Conservation (phyloP, 2,113 vertebrate genomes). For the Rutilus rutilus region DNA sequence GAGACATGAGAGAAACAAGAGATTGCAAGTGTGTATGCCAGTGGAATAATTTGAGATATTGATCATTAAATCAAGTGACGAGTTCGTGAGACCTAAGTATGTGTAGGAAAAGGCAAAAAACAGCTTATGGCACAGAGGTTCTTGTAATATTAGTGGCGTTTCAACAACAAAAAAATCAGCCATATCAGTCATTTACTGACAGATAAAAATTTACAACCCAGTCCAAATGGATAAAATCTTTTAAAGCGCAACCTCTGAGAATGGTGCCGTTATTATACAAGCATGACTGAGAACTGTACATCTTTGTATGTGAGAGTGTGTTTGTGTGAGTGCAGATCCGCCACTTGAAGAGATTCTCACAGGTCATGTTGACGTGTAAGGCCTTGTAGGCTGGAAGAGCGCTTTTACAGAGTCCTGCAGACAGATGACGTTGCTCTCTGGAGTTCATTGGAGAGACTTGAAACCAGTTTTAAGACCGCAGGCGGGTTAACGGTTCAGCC, state of each 20-base stretch:
- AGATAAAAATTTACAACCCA: not conserved
- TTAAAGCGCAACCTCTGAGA: slow-evolving; percentile 21
- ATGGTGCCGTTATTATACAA: not conserved
- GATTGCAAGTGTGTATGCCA: not conserved
- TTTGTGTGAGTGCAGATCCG: slow-evolving; percentile 43
- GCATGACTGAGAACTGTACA: not conserved
- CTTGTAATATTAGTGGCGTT: not conserved
- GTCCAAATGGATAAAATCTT: not conserved
- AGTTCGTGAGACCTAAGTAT: not conserved
- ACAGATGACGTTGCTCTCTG: not conserved
- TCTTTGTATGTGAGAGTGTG: slow-evolving; percentile 22
- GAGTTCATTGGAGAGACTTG: not conserved
- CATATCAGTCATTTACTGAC: not conserved
- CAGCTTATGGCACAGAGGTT: not conserved
- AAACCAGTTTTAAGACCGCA: slow-evolving; percentile 1
- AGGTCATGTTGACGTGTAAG: slow-evolving; percentile 36
- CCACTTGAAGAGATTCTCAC: slow-evolving; percentile 61
- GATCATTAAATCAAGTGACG: not conserved
- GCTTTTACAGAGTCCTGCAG: slow-evolving; percentile 6
- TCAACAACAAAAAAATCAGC: too few species aligned
- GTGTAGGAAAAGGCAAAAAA: not conserved
- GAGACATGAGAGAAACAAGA: not conserved
- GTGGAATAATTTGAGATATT: not conserved
- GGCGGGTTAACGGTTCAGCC: not conserved
- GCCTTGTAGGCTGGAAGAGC: slow-evolving; percentile 50